Conservation (phyloP, 2,113 vertebrate genomes). For the Amia ocellicauda region DNA sequence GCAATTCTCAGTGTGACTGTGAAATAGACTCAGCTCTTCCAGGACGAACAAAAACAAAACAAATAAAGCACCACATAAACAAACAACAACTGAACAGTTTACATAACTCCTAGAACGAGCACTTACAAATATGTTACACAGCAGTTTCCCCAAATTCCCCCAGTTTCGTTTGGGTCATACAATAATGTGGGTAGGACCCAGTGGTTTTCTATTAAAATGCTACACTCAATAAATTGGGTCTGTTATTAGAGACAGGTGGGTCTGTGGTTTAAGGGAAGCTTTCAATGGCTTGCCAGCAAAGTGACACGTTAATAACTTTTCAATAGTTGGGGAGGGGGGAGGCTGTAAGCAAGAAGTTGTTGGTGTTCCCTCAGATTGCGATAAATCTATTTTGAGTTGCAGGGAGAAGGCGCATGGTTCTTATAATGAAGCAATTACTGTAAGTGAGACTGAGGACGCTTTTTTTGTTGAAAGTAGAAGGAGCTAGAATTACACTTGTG, state of each 20-base stretch:
- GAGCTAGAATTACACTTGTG: conserved; percentile 34
- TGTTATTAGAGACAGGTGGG: conserved; percentile 76
- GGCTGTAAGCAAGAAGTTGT: conserved; percentile 9
- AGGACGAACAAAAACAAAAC: too few species aligned
- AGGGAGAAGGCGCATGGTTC: conserved; percentile 30
- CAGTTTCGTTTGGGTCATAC: conserved; percentile 40
- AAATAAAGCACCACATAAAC: too few species aligned
- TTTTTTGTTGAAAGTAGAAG: conserved; percentile 35
- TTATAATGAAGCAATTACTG: conserved; percentile 45
- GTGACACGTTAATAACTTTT: conserved; percentile 43
- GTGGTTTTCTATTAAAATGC: conserved; percentile 79
- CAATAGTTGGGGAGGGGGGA: conserved; percentile 13
- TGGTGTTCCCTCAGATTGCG: conserved; percentile 16
- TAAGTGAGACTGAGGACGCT: conserved; percentile 31
- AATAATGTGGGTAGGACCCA: conserved; percentile 70
- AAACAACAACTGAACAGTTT: background rate
- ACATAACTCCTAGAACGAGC: background rate
- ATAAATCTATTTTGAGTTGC: conserved; percentile 8
- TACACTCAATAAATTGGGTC: conserved; percentile 73
- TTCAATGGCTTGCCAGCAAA: conserved; percentile 44
- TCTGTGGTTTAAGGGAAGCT: conserved; percentile 46
- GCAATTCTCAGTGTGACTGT: too few species aligned
- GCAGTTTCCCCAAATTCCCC: background rate
- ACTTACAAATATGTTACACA: background rate
- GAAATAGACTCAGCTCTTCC: too few species aligned